Evolutionary conservation across 1,140 invertebrate species (phyloP), one percentile per base, ranked within the genome.

Genomic region (Diachasma alloeum): DNA sequence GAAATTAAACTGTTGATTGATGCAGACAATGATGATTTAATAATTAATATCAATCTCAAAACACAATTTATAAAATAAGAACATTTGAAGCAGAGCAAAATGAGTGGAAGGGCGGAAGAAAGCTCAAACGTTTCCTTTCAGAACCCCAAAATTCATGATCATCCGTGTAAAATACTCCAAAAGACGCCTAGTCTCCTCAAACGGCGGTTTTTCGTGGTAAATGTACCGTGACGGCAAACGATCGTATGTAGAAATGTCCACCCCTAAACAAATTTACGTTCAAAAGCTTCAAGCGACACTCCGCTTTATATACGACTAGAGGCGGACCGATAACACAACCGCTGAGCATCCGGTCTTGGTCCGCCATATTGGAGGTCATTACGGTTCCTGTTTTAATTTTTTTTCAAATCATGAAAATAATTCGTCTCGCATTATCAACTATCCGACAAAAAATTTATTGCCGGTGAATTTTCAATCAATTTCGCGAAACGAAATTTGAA

Each of bases 151-250:
- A 53, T 53, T 53, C 48, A 53, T 53, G 15, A 53, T 53, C 4
- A 19, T 53, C 9, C 48, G 48, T 53, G 15, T 53, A 63, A 63
- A 63, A 31, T 63, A 63, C 4, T 63, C 24, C 19, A 26, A 63
- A 63, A 24, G 59, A 26, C 59, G 24, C 5, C 24, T n/a, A 26
- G 22, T 63, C 24, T 31, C 59, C 59, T 63, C 19, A 10, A 31
- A 31, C 13, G 59, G 59, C 24, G 4, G 5, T 63, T 63, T 63
- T 63, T 6, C 10, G 80, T 68, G 77, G 80, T 74, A 83, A 86
- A 86, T 85, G 84, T 84, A 66, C 84, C 84, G 82, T 86, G 80
- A 85, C 84, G 80, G 72, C 71, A 81, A 81, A 81, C 78, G 66
- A 75, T 79, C 78, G 77, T 24, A 36, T 46, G 42, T 39, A 19